Percentiles rank a stretch among this genome's conserved stretches.
Evolutionary conservation across 2,797 vertebrate species (phyloP).

Genomic region (Synaphobranchus kaupii): DNA sequence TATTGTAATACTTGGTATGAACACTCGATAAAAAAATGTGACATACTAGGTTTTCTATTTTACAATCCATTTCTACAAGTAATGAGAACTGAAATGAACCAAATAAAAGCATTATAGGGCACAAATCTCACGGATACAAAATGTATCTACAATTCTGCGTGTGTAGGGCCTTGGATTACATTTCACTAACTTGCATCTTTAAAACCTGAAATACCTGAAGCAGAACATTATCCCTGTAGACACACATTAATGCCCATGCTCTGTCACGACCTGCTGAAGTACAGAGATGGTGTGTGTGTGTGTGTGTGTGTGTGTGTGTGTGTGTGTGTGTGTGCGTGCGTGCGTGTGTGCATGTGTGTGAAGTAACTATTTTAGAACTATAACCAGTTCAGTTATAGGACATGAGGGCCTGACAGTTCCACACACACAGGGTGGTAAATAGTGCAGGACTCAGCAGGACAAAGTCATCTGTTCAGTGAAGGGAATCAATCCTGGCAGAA

Average conservation of each 20-base stretch:
- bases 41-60: not conserved
- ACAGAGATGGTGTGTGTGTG: too few species aligned
- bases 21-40: not conserved
- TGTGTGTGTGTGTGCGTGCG: not conserved
- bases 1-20: not conserved
- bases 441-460: not conserved
- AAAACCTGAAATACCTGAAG: not conserved
- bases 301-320: not conserved
- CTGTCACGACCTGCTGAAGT: too few species aligned
- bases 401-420: not conserved
- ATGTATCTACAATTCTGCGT: too few species aligned
- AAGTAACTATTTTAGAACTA: too few species aligned
- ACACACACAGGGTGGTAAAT: not conserved
- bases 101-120: not conserved
- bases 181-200: not conserved
- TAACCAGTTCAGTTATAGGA: not conserved
- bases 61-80: not conserved
- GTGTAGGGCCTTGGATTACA: not conserved
- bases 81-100: not conserved
- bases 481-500: not conserved
- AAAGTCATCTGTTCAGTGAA: not conserved
- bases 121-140: not conserved
- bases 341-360: not conserved
- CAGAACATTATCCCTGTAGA: too few species aligned
- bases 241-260: too few species aligned